A percentile compares a stretch with the other conserved stretches of the same genome.
These are phyloP conservation scores for Pardosa pseudoannulata DNA, from an alignment of 2,888 invertebrate species.

Conservation along the genomic window DNA sequence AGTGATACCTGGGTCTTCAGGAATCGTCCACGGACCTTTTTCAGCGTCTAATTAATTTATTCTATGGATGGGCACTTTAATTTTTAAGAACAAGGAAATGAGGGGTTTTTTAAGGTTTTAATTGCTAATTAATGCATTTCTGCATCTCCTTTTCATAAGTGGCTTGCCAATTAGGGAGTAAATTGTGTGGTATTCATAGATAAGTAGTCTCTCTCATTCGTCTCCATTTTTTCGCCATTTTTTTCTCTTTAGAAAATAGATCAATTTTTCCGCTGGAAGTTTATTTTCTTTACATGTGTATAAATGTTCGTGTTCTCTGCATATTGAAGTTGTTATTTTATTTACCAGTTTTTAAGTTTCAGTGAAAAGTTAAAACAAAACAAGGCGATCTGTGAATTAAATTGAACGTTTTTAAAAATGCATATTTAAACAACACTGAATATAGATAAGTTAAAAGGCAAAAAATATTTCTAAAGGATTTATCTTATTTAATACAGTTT, in stretches of 20 bases:
- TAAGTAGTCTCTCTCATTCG: not conserved
- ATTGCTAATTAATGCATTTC: conserved; percentile 1
- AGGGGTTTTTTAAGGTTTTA: not conserved
- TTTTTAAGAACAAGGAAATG: not conserved
- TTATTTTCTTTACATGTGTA: not conserved
- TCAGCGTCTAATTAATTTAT: not conserved
- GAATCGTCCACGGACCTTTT: no score
- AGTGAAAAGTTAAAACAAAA: no score
- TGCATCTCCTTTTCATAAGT: not conserved
- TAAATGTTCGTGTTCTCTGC: no score
- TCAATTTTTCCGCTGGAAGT: not conserved
- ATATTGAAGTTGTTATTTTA: no score
- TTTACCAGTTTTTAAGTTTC: no score
- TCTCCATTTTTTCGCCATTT: not conserved
- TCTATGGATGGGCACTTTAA: not conserved
- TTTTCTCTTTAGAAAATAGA: not conserved
- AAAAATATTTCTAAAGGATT: no score
- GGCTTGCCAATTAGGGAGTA: not conserved
- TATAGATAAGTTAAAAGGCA: no score
- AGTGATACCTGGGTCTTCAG: no score
- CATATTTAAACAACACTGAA: no score
- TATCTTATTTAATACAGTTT: no score
- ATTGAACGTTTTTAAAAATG: no score
- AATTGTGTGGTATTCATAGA: not conserved
- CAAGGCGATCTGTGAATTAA: no score